phyloP scores from a whole-genome alignment of 2,888 invertebrate species.

The Adela reaumurella region DNA sequence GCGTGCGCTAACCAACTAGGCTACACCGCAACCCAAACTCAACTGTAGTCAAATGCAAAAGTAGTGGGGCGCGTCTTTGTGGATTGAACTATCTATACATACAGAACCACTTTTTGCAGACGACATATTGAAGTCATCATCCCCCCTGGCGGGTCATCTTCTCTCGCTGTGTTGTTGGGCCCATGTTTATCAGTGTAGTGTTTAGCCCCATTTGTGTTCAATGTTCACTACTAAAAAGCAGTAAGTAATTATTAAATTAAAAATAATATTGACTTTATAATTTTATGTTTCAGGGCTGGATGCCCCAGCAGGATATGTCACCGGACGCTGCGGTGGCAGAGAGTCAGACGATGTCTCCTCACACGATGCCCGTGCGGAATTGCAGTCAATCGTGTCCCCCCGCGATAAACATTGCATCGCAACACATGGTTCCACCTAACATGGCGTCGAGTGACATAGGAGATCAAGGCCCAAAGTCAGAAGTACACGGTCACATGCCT shows the following conservation, averaged over 20 bases:
- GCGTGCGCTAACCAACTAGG: too few relatives aligned
- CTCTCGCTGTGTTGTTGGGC: too few relatives aligned
- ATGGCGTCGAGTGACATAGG: constrained; percentile 17
- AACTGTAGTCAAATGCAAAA: too few relatives aligned
- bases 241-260: constrained; percentile 6
- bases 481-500: constrained; percentile 32
- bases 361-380: constrained; percentile 22
- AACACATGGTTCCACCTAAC: constrained; percentile 16
- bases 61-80: too few relatives aligned
- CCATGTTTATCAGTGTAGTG: too few relatives aligned
- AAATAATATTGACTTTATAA: constrained; percentile 1
- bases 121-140: too few relatives aligned
- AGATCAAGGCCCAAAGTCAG: constrained; percentile 34
- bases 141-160: too few relatives aligned
- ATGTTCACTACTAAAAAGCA: not conserved
- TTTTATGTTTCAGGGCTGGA: constrained; percentile 21
- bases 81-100: too few relatives aligned
- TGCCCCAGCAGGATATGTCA: not conserved
- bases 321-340: constrained; percentile 20
- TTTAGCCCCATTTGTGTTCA: too few relatives aligned
- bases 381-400: constrained; percentile 23
- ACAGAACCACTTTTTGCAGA: too few relatives aligned
- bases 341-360: constrained; percentile 26
- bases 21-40: too few relatives aligned
- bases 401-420: constrained; percentile 18